Conservation (phyloP, 2,888 invertebrate genomes). For the Pristionchus entomophagus region DNA sequence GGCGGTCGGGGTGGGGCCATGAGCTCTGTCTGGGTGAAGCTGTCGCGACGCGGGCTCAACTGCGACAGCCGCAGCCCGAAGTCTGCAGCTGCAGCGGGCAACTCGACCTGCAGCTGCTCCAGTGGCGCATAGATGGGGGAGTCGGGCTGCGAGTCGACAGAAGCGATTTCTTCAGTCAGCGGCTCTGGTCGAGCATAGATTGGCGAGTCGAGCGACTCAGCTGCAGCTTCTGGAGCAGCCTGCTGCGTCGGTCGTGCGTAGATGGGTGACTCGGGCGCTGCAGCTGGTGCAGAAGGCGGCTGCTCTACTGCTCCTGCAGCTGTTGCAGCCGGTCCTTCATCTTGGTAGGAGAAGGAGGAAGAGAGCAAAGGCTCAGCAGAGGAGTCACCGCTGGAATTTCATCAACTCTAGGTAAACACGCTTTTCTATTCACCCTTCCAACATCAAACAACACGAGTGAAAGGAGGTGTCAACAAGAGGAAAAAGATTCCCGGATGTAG, state of each 20-base stretch:
- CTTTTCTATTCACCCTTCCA: not conserved
- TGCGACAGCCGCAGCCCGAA: conserved; percentile 23
- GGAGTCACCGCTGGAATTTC: not conserved
- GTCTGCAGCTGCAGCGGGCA: not conserved
- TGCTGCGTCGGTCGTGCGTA: not conserved
- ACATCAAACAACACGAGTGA: not conserved
- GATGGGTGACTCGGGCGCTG: not conserved
- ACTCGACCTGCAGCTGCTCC: too few species aligned
- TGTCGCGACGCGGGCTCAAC: not conserved
- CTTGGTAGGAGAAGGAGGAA: not conserved
- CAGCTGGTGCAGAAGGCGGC: not conserved
- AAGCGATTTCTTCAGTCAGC: not conserved
- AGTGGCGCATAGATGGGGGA: not conserved
- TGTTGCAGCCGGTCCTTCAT: not conserved
- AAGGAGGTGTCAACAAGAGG: conserved; percentile 8
- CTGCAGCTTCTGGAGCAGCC: not conserved
- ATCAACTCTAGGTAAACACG: not conserved
- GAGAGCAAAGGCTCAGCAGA: not conserved
- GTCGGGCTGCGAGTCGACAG: not conserved
- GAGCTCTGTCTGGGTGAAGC: not conserved
- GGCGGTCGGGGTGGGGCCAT: conserved; percentile 8
- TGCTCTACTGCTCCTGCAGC: not conserved
- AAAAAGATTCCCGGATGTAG: not conserved
- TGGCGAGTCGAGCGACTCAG: not conserved
- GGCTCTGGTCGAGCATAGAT: not conserved